Evolutionary conservation across 1,140 invertebrate genomes (phyloP).

Genomic region (Zaprionus camerounensis): DNA sequence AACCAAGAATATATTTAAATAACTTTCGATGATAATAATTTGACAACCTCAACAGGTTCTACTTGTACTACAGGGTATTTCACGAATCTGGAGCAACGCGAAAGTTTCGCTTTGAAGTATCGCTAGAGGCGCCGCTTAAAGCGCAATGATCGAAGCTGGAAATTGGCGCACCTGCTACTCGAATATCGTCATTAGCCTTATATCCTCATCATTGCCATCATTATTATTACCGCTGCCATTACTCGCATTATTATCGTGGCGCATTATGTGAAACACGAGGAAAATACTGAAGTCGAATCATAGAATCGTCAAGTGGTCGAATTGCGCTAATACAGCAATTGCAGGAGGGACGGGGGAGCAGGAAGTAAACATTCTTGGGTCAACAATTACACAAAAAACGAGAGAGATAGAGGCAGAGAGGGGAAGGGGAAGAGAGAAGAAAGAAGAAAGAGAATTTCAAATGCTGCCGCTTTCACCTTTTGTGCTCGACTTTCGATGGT

Average conservation of each 20-base stretch:
- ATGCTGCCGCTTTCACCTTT: slow-evolving; percentile 66
- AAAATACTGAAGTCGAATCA: slow-evolving; percentile 3
- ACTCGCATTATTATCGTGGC: slow-evolving; percentile 21
- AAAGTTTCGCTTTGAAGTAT: background rate
- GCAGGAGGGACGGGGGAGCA: slow-evolving; percentile 23
- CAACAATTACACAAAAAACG: slow-evolving; percentile 48
- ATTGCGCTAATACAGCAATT: slow-evolving; percentile 14
- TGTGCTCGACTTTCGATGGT: slow-evolving; percentile 37
- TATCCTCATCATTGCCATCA: background rate
- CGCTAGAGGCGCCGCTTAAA: slow-evolving; percentile 12
- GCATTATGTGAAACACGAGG: slow-evolving; percentile 23
- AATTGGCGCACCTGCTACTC: slow-evolving; percentile 25
- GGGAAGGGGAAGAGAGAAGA: slow-evolving; percentile 8
- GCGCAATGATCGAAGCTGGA: slow-evolving; percentile 3
- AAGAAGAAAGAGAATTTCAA: slow-evolving; percentile 52
- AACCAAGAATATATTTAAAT: too few species aligned
- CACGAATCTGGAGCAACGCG: slow-evolving; percentile 25
- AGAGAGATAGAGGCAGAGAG: slow-evolving; percentile 9
- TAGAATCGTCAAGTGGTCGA: slow-evolving; percentile 11
- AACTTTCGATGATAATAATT: too few species aligned
- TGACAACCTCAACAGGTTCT: background rate
- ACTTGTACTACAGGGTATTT: background rate
- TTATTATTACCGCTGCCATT: slow-evolving; percentile 5
- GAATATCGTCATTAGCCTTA: slow-evolving; percentile 2
- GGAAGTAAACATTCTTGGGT: slow-evolving; percentile 66